A percentile compares a stretch with the other conserved stretches of the same genome.
These are phyloP conservation scores for Chrysomela aeneicollis DNA, from an alignment of 2,888 invertebrate species.

Conservation along the genomic window DNA sequence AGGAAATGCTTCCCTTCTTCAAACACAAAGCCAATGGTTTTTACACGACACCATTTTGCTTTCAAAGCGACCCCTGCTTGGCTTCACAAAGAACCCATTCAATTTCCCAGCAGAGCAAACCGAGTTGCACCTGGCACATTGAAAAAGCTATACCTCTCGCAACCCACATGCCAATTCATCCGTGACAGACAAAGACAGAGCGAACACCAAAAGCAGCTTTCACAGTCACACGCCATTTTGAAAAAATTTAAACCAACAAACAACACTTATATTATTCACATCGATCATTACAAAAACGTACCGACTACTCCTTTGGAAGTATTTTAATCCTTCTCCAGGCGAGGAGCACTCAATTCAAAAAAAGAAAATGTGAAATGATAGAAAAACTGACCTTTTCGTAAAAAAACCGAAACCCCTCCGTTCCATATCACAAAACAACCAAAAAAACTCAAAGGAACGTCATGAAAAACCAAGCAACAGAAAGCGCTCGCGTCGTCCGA, in stretches of 20 bases:
- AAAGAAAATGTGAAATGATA: slow-evolving; percentile 62
- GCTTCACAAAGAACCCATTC: not conserved
- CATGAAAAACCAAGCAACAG: slow-evolving; percentile 17
- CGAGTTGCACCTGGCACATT: slow-evolving; percentile 31
- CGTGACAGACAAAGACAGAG: slow-evolving; percentile 35
- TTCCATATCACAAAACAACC: slow-evolving; percentile 71
- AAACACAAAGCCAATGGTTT: too few species aligned
- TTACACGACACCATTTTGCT: not conserved
- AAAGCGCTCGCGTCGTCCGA: slow-evolving; percentile 2
- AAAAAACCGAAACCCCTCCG: slow-evolving; percentile 82
- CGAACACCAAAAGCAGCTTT: slow-evolving; percentile 31
- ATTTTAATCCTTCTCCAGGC: slow-evolving; percentile 17
- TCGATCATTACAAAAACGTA: slow-evolving; percentile 27
- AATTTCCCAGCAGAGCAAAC: not conserved
- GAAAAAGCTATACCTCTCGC: slow-evolving; percentile 11
- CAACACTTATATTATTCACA: not conserved
- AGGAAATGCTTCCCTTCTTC: too few species aligned
- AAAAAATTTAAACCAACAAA: slow-evolving; percentile 27
- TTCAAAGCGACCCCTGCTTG: not conserved
- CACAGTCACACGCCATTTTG: slow-evolving; percentile 42
- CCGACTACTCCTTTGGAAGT: slow-evolving; percentile 21
- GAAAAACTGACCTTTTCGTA: slow-evolving; percentile 79
- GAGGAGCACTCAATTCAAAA: slow-evolving; percentile 43
- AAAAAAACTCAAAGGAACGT: slow-evolving; percentile 28
- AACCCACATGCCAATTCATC: slow-evolving; percentile 19